phyloP scores from a whole-genome alignment of 2,888 invertebrate genomes.

The Kryphioiulus occultus region DNA sequence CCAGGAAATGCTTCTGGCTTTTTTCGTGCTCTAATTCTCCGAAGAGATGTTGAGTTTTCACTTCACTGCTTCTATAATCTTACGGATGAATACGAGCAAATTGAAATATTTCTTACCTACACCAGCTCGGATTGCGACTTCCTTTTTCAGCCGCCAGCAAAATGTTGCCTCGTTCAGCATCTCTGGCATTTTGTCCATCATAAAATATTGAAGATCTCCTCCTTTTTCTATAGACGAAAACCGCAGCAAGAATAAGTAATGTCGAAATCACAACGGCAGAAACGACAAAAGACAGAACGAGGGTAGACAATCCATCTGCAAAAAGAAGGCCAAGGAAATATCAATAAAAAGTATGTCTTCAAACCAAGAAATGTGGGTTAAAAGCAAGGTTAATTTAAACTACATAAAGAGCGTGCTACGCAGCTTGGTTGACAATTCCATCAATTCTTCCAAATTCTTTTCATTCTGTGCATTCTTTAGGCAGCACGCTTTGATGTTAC shows the following conservation, averaged over 20 bases:
- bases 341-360: constrained; percentile 13
- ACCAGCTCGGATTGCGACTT: constrained; percentile 39
- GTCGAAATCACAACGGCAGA: constrained; percentile 35
- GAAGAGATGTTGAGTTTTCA: not conserved
- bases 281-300: constrained; percentile 3
- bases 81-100: not conserved
- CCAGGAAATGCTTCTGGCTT: not conserved
- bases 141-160: constrained; percentile 45
- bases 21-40: not conserved
- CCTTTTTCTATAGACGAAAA: constrained; percentile 41
- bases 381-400: not conserved
- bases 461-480: not conserved
- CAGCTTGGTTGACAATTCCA: not conserved
- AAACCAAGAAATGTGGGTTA: not conserved
- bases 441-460: not conserved
- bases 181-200: not conserved
- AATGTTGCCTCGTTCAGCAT: constrained; percentile 43
- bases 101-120: constrained; percentile 26
- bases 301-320: constrained; percentile 44
- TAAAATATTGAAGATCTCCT: not conserved
- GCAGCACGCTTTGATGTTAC: not conserved
- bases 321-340: constrained; percentile 32
- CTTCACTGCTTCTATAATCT: not conserved
- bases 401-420: not conserved
- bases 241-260: not conserved